Evolutionary conservation across 2,888 invertebrate genomes (phyloP).

Genomic region (Electrophaes corylata): DNA sequence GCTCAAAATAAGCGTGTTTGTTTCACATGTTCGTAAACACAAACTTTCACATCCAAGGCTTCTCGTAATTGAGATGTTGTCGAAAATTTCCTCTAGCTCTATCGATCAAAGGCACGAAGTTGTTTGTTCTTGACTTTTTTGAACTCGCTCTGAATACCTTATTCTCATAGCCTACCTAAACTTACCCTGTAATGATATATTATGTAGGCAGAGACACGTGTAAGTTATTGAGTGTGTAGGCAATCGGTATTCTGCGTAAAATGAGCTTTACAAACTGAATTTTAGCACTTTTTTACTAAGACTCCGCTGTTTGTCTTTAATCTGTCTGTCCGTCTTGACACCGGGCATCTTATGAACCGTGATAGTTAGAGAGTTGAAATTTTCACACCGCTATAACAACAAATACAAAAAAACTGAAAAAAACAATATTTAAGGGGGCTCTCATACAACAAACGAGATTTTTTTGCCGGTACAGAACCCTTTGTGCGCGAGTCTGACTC

Average conservation of each 20-base stretch:
- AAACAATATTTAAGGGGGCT: no score
- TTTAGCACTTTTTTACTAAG: no score
- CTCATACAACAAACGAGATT: no score
- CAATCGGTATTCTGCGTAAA: not conserved
- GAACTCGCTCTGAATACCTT: conserved; percentile 29
- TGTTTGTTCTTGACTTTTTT: conserved; percentile 48
- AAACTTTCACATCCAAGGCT: conserved; percentile 2
- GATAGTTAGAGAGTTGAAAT: no score
- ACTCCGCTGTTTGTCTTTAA: no score
- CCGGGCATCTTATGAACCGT: no score
- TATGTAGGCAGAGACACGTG: conserved; percentile 38
- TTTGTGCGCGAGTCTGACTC: no score
- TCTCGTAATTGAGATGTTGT: conserved; percentile 14
- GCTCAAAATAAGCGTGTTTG: not conserved
- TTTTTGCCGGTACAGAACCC: no score
- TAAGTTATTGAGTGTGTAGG: conserved; percentile 33
- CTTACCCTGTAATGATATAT: not conserved
- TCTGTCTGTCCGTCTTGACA: no score
- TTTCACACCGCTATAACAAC: no score
- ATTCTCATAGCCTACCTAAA: conserved; percentile 31
- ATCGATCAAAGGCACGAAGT: conserved; percentile 42
- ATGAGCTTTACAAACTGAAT: no score
- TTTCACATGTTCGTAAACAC: not conserved
- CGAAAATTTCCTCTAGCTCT: conserved; percentile 24
- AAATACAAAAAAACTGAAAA: no score